Evolutionary conservation across 2,113 vertebrate genomes (phyloP).

Genomic region (Patagioenas fasciata): DNA sequence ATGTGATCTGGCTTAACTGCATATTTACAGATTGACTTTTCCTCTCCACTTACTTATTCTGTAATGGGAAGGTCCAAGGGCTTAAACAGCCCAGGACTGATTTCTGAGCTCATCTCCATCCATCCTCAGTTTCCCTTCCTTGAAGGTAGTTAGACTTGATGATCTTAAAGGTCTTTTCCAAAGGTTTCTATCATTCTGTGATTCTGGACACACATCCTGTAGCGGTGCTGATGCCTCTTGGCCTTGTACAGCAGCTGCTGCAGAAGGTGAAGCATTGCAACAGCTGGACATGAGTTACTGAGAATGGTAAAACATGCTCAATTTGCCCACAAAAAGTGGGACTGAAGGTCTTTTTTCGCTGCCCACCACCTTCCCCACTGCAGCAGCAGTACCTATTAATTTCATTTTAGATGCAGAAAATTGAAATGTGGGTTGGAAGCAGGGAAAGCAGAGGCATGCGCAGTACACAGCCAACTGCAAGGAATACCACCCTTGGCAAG

Average conservation of each 20-base stretch:
- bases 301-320: neutral
- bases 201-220: too few relatives aligned
- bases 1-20: neutral
- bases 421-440: neutral
- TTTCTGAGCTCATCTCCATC: neutral
- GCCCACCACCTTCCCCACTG: neutral
- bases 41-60: neutral
- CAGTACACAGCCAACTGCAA: neutral
- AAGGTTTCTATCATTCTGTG: too few relatives aligned
- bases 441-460: neutral
- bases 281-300: neutral
- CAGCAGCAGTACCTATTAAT: neutral
- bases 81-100: neutral
- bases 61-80: neutral
- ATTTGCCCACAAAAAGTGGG: neutral
- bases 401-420: constrained; percentile 1
- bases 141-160: neutral
- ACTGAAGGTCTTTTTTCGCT: neutral
- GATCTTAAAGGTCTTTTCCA: too few relatives aligned
- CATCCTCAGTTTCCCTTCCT: neutral
- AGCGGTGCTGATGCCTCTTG: too few relatives aligned
- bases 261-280: neutral
- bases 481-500: neutral
- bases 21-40: neutral
- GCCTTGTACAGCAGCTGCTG: neutral